Conservation (phyloP, 2,888 invertebrate genomes). For the Litoditis marina region DNA sequence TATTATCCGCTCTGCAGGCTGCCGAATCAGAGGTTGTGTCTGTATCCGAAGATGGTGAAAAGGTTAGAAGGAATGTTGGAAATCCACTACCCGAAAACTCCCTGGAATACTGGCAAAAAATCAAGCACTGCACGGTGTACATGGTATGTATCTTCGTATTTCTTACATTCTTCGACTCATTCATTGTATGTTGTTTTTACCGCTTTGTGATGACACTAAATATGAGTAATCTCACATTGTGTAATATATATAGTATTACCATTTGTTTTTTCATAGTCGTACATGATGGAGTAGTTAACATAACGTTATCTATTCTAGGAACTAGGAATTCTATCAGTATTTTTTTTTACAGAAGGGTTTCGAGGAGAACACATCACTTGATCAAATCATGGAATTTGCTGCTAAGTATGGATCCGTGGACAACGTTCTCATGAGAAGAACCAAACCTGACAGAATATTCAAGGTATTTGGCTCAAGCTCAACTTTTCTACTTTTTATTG, state of each 20-base stretch:
- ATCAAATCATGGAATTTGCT: constrained; percentile 74
- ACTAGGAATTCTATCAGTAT: constrained; percentile 4
- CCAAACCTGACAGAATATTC: constrained; percentile 61
- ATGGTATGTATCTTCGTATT: constrained; percentile 64
- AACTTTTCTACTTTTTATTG: not conserved
- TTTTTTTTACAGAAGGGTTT: constrained; percentile 70
- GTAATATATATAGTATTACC: not conserved
- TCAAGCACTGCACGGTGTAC: constrained; percentile 77
- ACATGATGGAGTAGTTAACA: too few relatives aligned
- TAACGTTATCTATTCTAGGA: not conserved
- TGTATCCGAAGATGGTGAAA: constrained; percentile 70
- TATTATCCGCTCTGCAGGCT: constrained; percentile 61
- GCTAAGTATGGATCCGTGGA: constrained; percentile 72
- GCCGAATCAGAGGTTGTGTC: constrained; percentile 30
- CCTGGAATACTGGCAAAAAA: constrained; percentile 77
- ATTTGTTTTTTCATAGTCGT: too few relatives aligned
- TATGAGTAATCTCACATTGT: too few relatives aligned
- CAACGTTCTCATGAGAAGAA: constrained; percentile 67
- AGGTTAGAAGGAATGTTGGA: constrained; percentile 75
- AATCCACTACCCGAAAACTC: constrained; percentile 79
- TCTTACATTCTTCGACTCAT: not conserved
- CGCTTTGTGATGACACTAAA: too few relatives aligned
- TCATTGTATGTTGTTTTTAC: too few relatives aligned
- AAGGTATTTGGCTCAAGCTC: constrained; percentile 21
- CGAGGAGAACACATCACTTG: constrained; percentile 68